Conservation (phyloP, 2,888 invertebrate genomes). For the Camptogramma bilineatum region DNA sequence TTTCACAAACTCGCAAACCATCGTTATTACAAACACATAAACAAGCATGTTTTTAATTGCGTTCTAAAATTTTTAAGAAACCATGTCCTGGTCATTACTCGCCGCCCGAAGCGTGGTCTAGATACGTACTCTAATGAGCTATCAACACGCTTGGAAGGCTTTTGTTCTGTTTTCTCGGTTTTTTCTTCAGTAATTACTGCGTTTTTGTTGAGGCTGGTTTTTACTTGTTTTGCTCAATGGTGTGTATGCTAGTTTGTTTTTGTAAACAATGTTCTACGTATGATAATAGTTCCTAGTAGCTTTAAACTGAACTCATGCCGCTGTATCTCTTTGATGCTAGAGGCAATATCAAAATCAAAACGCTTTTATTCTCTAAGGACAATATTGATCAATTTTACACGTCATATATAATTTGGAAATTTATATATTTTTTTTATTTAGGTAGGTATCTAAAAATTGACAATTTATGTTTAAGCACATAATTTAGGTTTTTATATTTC, state of each 20-base stretch:
- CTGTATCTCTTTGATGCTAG: too few relatives aligned
- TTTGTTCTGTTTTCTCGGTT: conserved; percentile 39
- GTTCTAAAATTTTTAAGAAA: conserved; percentile 3
- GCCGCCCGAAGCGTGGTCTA: conserved; percentile 15
- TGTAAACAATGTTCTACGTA: neutral
- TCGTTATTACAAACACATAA: too few relatives aligned
- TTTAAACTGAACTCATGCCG: too few relatives aligned
- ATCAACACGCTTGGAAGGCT: conserved; percentile 35
- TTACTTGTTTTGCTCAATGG: conserved; percentile 16
- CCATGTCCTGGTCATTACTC: conserved; percentile 9
- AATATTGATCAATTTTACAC: too few relatives aligned
- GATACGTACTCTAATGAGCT: conserved; percentile 37
- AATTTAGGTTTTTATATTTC: too few relatives aligned
- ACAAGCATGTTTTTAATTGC: neutral
- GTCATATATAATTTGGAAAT: too few relatives aligned
- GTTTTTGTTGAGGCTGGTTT: conserved; percentile 27
- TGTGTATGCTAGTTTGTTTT: conserved; percentile 6
- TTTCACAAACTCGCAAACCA: too few relatives aligned
- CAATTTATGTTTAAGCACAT: too few relatives aligned
- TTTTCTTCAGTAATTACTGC: conserved; percentile 36
- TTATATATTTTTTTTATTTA: too few relatives aligned
- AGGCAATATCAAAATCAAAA: too few relatives aligned
- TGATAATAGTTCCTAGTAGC: neutral
- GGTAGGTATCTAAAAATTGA: too few relatives aligned
- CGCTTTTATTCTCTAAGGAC: too few relatives aligned